phyloP scores from a whole-genome alignment of 2,888 invertebrate genomes.

The Melanostoma mellinum region DNA sequence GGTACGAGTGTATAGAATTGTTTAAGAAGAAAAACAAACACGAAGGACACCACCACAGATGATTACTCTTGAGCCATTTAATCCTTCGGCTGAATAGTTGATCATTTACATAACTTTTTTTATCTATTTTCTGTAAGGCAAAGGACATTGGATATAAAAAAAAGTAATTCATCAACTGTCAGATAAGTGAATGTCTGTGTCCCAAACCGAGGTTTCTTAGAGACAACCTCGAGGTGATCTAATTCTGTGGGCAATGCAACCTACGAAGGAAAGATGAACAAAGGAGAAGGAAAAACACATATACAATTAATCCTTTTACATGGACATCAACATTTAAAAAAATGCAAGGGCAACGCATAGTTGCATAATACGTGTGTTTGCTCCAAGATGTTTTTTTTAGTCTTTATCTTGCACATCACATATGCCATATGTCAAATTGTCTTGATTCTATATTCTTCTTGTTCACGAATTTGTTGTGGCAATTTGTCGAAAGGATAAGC shows the following conservation, averaged over 20 bases:
- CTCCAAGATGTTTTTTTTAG: slow-evolving; percentile 8
- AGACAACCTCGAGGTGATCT: slow-evolving; percentile 66
- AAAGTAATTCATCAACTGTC: slow-evolving; percentile 70
- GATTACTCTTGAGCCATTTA: slow-evolving; percentile 64
- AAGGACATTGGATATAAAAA: slow-evolving; percentile 10
- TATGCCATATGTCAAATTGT: slow-evolving; percentile 51
- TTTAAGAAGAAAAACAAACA: slow-evolving; percentile 58
- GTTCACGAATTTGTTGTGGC: slow-evolving; percentile 61
- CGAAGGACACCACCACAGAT: slow-evolving; percentile 48
- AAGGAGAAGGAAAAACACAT: background rate
- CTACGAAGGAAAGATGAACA: slow-evolving; percentile 6
- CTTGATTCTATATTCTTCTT: slow-evolving; percentile 22
- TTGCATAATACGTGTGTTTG: background rate
- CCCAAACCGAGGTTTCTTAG: slow-evolving; percentile 51
- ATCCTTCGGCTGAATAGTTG: slow-evolving; percentile 64
- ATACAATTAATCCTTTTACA: slow-evolving; percentile 61
- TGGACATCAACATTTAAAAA: slow-evolving; percentile 50
- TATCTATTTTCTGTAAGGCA: slow-evolving; percentile 5
- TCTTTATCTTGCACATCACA: slow-evolving; percentile 23
- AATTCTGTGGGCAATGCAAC: slow-evolving; percentile 62
- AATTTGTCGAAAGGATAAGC: slow-evolving; percentile 62
- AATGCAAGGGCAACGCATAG: background rate
- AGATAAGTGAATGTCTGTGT: slow-evolving; percentile 41
- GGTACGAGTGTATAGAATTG: background rate
- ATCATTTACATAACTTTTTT: slow-evolving; percentile 57